Evolutionary conservation across 2,888 invertebrate species (phyloP), one percentile per base, ranked within the genome.

Genomic region (Philopedon plagiatum): DNA sequence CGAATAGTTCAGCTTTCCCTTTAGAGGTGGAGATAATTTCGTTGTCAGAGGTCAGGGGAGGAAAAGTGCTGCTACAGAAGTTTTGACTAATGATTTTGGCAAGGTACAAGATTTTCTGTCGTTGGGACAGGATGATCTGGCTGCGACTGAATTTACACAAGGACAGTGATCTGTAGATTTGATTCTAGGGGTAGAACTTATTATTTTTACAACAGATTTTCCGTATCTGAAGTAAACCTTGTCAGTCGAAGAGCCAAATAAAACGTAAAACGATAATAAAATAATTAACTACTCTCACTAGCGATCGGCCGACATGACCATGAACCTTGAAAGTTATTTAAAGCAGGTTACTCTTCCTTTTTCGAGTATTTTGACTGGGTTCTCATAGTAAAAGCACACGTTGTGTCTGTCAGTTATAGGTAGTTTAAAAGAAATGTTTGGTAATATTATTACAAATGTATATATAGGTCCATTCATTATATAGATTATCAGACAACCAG

Each of bases 321-420:
- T 68, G 68, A 68, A 68, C 68, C 68, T 68, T 51, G 34, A 21
- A 46, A 37, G 26, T 41, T 54, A 68, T 68, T 68, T 61, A 68
- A 68, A 61, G 68, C 61, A 68, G 61, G 61, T 54, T 60, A 68
- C 21, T 32, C 37, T 51, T 51, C 51, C 34, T 68, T 68, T 68
- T 34, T 21, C 5, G 51, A 21, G 5, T 66, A 58, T 58, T 66
- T 23, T 62, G 18, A 26, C 26, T 62, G 18, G 44, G 49, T 26
- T 60, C 60, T 26, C 23, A 41, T 41, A 37, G 15, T 13, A 41
- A 19, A n/a, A 29, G 26, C 23, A 29, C 51, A 15, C 15, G 11
- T 29, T 51, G 7, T 23, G 29, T 51, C 51, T 26, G 51, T 15
- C 51, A 51, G 51, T 11, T 13, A 51, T 51, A 8, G 26, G 26